Percentiles rank a stretch among this genome's conserved stretches.
phyloP scores from a whole-genome alignment of 2,113 vertebrate species.

The Pseudonaja textilis region DNA sequence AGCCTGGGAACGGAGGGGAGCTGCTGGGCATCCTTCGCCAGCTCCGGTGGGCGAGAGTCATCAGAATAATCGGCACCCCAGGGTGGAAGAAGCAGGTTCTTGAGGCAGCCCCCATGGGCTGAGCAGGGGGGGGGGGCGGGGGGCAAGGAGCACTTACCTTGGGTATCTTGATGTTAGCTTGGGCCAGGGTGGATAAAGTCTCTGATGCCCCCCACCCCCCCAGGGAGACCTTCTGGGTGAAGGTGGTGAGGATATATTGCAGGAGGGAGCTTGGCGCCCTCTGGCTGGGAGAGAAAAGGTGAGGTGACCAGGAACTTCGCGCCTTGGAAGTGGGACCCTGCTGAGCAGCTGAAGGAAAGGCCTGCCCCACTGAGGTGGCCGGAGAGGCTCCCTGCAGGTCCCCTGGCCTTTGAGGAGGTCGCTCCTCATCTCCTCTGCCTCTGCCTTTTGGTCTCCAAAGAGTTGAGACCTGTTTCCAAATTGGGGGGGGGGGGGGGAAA shows the following conservation, averaged over 20 bases:
- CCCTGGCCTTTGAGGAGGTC: background rate
- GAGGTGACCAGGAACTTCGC: background rate
- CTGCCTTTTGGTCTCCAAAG: background rate
- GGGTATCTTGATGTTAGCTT: background rate
- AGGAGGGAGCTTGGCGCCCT: background rate
- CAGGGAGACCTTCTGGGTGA: background rate
- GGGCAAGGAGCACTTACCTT: background rate
- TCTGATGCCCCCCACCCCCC: background rate
- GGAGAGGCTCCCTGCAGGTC: constrained; percentile 32
- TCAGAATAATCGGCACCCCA: background rate
- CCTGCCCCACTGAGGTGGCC: background rate
- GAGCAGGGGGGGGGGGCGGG: background rate
- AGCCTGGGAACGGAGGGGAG: background rate
- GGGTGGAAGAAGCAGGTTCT: background rate
- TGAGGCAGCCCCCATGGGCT: background rate
- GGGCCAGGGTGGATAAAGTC: background rate
- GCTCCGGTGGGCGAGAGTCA: background rate
- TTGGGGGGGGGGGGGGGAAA: background rate
- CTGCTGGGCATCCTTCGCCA: background rate
- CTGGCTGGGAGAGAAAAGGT: background rate
- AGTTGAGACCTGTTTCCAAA: background rate
- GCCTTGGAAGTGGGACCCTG: background rate
- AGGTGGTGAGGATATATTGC: background rate
- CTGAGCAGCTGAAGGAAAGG: background rate
- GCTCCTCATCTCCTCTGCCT: background rate